Evolutionary conservation across 1,140 invertebrate species (phyloP), one percentile per base, ranked within the genome.

Genomic region (Acyrthosiphon pisum): DNA sequence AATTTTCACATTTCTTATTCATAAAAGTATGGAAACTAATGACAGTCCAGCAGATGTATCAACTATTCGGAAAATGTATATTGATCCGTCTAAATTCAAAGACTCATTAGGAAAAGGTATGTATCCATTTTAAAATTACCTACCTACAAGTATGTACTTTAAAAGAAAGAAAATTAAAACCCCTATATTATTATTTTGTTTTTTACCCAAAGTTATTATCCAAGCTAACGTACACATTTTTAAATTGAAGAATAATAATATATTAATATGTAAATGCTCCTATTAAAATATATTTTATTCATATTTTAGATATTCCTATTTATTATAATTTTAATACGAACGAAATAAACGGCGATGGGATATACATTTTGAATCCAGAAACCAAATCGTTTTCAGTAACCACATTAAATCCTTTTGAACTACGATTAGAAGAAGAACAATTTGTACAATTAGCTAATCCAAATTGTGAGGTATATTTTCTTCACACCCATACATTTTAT

Each of bases 241-340:
- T 68, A 14, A 14, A 30, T 68, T 30, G 60, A 68, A 60, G 9
- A 60, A 41, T 41, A 41, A 56, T 26, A 56, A 56, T 56, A 68
- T 68, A 26, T 46, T 46, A 48, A 48, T 30, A 60, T 60, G 30
- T n/a, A 68, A n/a, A 68, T 68, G 14, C 9, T 11, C 4, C n/a
- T 68, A 50, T 87, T n/a, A 87, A 87, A 87, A 30, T 35, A 50
- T 35, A 50, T 35, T 50, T 35, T 37, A 53, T 53, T 53, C n/a
- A 37, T 76, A 44, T 91, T 90, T 91, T n/a, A 91, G 90, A 91
- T 91, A 6, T 91, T 48, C 9, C 90, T 8, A 48, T 91, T 46
- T 48, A 91, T 83, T 91, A 91, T 48, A 81, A 53, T 91, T 83
- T 91, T 76, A 91, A 91, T 23, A 83, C 90, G 8, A 91, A 91